Base-by-base conservation (phyloP, 2,888 invertebrate species). In the Lasiommata megera region DNA sequence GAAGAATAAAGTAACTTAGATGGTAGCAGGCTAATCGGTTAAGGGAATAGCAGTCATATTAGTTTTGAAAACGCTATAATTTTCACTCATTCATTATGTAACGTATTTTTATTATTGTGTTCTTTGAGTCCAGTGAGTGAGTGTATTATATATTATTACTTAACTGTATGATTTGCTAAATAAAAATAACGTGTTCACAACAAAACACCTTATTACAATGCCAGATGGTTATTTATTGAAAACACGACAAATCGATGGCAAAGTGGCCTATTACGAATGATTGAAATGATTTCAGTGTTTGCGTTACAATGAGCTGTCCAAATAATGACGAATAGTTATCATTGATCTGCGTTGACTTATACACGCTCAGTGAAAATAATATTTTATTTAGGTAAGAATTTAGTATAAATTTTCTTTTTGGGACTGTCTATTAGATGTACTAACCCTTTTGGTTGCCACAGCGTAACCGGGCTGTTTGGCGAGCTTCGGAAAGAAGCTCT, bases 211-310 rank as follows among this genome's bases (percentile, higher is more conserved):
- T 54, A 54, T 47, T 17, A 40, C 40, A 46, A 40, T 47, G 16
- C n/a, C 1, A 40, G 6, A 31, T 48, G 47, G 40, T 36, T 36
- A 6, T 7, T 11, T 37, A 5, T 48, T 28, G 14, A 18, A 31
- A 9, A 9, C n/a, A 31, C 34, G 0, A 23, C 8, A 5, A 23
- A 3, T 23, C 5, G 5, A 3, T 23, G 8, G 12, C n/a, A 9
- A 18, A 41, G 28, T 41, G 29, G 37, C n/a, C 60, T 37, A 51
- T 60, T 58, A 62, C 58, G 36, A 51, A 46, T 58, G 55, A 64
- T 60, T 62, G 55, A 62, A 56, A 62, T 62, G 28, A 59, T 58
- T 47, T 55, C 52, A 58, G 51, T 61, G 50, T 54, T 53, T 50
- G 56, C 29, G 34, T 57, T 52, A 54, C 52, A 61, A 59, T 52